A percentile compares a stretch with the other conserved stretches of the same genome.
These are phyloP conservation scores for Micromussa lordhowensis DNA, from an alignment of 92 coral and sea anemone species.

Conservation along the genomic window DNA sequence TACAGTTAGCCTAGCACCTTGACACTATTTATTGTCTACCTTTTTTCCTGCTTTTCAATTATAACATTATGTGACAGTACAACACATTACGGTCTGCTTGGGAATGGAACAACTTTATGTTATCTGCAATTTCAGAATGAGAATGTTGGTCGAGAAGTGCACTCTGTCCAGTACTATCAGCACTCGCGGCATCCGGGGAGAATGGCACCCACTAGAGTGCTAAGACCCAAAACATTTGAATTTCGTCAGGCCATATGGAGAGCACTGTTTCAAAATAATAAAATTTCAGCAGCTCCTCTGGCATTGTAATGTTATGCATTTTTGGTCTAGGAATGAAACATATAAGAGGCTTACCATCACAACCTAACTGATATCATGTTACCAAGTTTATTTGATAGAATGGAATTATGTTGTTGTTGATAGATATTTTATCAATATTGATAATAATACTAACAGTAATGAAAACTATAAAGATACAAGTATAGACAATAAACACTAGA, in stretches of 20 bases:
- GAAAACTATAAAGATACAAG: too few relatives aligned
- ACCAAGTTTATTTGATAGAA: too few relatives aligned
- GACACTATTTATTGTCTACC: too few relatives aligned
- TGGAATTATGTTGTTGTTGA: too few relatives aligned
- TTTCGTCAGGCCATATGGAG: constrained; percentile 42
- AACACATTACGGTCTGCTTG: not conserved
- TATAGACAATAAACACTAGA: too few relatives aligned
- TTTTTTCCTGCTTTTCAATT: too few relatives aligned
- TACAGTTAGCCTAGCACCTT: too few relatives aligned
- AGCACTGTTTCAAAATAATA: constrained; percentile 19
- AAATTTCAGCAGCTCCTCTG: constrained; percentile 21
- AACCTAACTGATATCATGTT: not conserved
- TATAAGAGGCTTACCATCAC: not conserved
- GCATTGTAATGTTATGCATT: not conserved
- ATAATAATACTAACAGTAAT: too few relatives aligned
- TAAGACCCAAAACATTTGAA: constrained; percentile 29
- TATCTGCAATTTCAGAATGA: constrained; percentile 44
- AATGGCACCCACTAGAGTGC: constrained; percentile 46
- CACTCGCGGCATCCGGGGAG: constrained; percentile 40
- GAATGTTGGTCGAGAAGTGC: constrained; percentile 46
- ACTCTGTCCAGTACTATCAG: constrained; percentile 38
- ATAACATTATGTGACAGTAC: too few relatives aligned
- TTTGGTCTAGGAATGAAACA: not conserved
- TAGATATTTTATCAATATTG: too few relatives aligned
- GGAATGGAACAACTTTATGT: not conserved